Evolutionary conservation across 2,113 vertebrate genomes (phyloP).

Genomic region (Peromyscus californicus): DNA sequence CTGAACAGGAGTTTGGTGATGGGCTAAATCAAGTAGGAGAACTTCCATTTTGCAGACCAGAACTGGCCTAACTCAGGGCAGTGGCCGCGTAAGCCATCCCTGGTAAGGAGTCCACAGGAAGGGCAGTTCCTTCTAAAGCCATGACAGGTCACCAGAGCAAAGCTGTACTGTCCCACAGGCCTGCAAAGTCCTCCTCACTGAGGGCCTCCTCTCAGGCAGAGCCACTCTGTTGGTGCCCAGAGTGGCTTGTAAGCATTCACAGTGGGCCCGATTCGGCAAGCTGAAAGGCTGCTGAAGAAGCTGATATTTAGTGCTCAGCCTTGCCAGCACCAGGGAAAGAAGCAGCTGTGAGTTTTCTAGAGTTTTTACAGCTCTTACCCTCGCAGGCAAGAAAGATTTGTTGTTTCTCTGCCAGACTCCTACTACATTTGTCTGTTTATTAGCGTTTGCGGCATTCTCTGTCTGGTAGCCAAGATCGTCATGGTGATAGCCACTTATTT

Average conservation of each 20-base stretch:
- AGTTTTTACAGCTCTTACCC: conserved; percentile 63
- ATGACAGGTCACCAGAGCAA: neutral
- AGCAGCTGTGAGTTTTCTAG: conserved; percentile 71
- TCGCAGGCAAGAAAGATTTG: conserved; percentile 27
- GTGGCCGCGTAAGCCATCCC: neutral
- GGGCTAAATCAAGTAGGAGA: neutral
- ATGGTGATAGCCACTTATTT: conserved; percentile 43
- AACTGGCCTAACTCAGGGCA: neutral
- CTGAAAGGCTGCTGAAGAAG: conserved; percentile 21
- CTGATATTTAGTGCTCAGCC: conserved; percentile 64
- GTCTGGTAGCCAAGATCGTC: neutral
- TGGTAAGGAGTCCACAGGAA: neutral
- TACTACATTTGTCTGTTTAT: conserved; percentile 52
- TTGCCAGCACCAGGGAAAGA: conserved; percentile 49
- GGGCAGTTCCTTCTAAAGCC: neutral
- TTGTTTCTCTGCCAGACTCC: conserved; percentile 47
- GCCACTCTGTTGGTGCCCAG: neutral
- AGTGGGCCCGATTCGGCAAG: neutral
- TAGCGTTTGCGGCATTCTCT: conserved; percentile 21
- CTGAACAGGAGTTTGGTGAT: neutral
- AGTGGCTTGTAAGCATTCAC: neutral
- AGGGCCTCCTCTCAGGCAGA: neutral
- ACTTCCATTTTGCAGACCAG: neutral
- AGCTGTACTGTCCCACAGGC: neutral
- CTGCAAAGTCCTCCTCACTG: neutral